Evolutionary conservation across 2,888 invertebrate species (phyloP), one percentile per base, ranked within the genome.

Genomic region (Synanthedon myopaeformis): DNA sequence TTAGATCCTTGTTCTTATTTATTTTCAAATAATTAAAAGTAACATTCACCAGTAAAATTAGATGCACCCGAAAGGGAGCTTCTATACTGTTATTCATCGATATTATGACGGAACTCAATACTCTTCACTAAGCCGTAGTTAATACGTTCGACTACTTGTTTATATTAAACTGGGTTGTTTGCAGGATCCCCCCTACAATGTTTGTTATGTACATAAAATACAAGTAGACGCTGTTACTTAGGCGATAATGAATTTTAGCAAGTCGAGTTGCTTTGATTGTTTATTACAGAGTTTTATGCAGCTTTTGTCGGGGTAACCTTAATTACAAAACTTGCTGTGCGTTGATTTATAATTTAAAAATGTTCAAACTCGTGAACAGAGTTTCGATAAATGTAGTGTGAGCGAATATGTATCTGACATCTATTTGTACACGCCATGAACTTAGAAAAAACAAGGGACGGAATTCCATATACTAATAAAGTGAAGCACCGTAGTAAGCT

Each of bases 91-190:
- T 45, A n/a, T 45, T 45, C 14, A 13, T 12, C 12, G 13, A 45
- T 45, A 45, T 12, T 45, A 14, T 45, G 45, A 6, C 45, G n/a
- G 45, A 45, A 45, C 45, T 45, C 45, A 45, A 45, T 45, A 45
- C 45, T 45, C 45, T 45, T 45, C 45, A 45, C 12, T 45, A 45
- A 45, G 45, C 45, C 45, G 45, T 45, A 45, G 45, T 45, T 45
- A 45, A 45, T 45, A 53, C 58, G 55, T 63, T 63, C 58, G 55
- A 55, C 55, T 54, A 59, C 59, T 56, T 65, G 61, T 66, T 66
- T 62, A 60, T 59, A 59, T 55, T 61, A 58, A 54, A 56, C 55
- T 45, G 45, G 45, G 45, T 49, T 54, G 54, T 54, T 48, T 23
- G 45, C 51, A 2, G 35, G 49, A 52, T 41, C 17, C 52, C 35